Evolutionary conservation across 2,797 vertebrate genomes (phyloP), one percentile per base, ranked within the genome.

Genomic region (Cryptoprocta ferox): DNA sequence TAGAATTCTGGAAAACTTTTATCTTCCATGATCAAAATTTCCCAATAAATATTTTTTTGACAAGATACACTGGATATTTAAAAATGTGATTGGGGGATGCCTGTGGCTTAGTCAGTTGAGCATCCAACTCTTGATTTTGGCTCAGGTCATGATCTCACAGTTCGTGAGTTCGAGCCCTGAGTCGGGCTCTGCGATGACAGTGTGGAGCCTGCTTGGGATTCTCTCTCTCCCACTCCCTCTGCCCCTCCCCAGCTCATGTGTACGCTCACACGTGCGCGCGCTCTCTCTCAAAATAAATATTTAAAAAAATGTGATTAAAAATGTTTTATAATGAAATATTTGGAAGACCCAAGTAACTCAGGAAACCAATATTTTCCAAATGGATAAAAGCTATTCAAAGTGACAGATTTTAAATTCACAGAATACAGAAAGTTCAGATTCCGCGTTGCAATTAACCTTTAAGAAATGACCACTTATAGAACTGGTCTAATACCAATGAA

Each of bases 271-370:
- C n/a, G 2, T 48, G 48, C 48, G 3, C 48, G 11, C 53, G 6
- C 50, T 18, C 56, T 53, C 53, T 24, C 56, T 59, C 8, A 59
- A 59, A 24, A 24, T 9, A 59, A 59, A 59, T 59, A 59, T 24
- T 59, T 53, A 18, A 24, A 45, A 66, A 81, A 91, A 78, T 48
- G 30, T 88, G 50, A 73, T 76, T 85, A n/a, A 84, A 91, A 92
- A 92, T 32, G 84, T 24, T 82, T 87, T n/a, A 79, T 45, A 87
- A 68, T 91, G 59, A 91, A 87, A 80, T 78, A 86, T 79, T 35
- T 87, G 56, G 39, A 84, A 91, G 37, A 61, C 50, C 4, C 37
- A 59, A 83, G 37, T 88, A 89, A 91, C 53, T 91, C 45, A 30
- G 28, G 65, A 13, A 92, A 19, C 63, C 65, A 79, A 2, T 84